Evolutionary conservation across 2,888 invertebrate genomes (phyloP), one percentile per base, ranked within the genome.

Genomic region (Caenorhabditis angaria): DNA sequence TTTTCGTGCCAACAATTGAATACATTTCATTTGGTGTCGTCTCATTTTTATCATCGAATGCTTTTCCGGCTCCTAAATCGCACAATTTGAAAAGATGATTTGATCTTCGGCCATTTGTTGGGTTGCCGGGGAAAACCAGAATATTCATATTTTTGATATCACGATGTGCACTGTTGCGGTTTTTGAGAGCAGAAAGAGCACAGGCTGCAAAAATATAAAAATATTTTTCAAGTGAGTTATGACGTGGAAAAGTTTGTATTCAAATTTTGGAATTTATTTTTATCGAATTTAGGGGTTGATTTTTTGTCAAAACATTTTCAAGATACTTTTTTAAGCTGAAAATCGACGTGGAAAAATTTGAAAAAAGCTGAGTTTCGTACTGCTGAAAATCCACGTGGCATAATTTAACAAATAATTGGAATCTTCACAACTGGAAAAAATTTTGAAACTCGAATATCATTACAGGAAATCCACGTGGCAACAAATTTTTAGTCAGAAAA

Each of bases 111-210:
- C 71, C 69, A 48, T 61, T 62, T 24, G 65, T 71, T 18, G 65
- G 62, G 0, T 69, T 27, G 22, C 69, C 71, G 2, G 63, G 63
- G 41, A 76, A 78, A 10, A 71, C 24, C 1, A 78, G 67, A 28
- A 78, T 76, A 51, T 78, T 78, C 64, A 74, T 65, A 55, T 76
- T 73, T 50, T 78, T 78, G 51, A 78, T 76, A 50, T 78, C 78
- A 4, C 78, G 57, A 48, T 78, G 78, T 27, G 71, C 78, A 27
- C 76, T 65, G 20, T 73, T 68, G 12, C 56, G 60, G 3, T 47
- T 32, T 2, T 68, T 62, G 6, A 78, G 73, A 20, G 73, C 61
- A 4, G 51, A 51, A 14, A 78, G 59, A 10, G 75, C 75, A 54
- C 53, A 55, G 1, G 71, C 77, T 78, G 65, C 47, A 68, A 47